Evolutionary conservation across 2,113 vertebrate genomes (phyloP), one percentile per base, ranked within the genome.

Genomic region (Oenanthe oenanthe): DNA sequence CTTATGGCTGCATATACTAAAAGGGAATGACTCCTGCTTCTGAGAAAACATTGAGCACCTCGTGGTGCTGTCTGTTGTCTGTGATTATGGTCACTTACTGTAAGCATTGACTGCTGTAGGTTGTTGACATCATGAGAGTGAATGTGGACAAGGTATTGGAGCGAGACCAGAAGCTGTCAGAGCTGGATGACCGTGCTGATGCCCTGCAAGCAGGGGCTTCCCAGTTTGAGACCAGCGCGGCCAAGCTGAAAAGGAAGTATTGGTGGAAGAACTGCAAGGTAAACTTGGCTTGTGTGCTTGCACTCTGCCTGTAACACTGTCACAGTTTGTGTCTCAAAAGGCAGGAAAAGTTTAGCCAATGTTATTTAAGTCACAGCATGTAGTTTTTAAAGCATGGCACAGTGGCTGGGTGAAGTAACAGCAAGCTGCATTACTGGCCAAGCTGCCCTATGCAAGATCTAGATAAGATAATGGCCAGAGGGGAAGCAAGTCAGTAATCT

Each of bases 141-240:
- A 99, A 99, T 1, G 99, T 99, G 96, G 99, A 99, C 96, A 99
- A 99, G 96, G 99, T 99, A 1, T 60, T 99, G 97, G 99, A 99
- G 77, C 97, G 99, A 62, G 99, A 99, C 42, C 98, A 99, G 96
- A 99, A 99, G 97, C 98, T 99, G 51, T 99, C 99, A 0, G 99
- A 99, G 78, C 75, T 99, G 89, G 99, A 99, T 26, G 99, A 99
- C 95, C 97, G 99, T 2, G 99, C 99, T 7, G 99, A 99, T 2
- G 99, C 99, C 0, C 98, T 99, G 81, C 99, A 99, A 97, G 99
- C 99, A 1, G 99, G 99, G 62, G 99, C 99, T 3, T 99, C 99
- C 77, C 99, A 99, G 90, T 99, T 99, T 84, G 99, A 99, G 97
- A 99, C 99, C 34, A 99, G 98, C 6, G 98, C 98, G 0, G 98